A percentile compares a stretch with the other conserved stretches of the same genome.
These are phyloP conservation scores for Noctua fimbriata DNA, from an alignment of 2,888 invertebrate species.

Conservation along the genomic window DNA sequence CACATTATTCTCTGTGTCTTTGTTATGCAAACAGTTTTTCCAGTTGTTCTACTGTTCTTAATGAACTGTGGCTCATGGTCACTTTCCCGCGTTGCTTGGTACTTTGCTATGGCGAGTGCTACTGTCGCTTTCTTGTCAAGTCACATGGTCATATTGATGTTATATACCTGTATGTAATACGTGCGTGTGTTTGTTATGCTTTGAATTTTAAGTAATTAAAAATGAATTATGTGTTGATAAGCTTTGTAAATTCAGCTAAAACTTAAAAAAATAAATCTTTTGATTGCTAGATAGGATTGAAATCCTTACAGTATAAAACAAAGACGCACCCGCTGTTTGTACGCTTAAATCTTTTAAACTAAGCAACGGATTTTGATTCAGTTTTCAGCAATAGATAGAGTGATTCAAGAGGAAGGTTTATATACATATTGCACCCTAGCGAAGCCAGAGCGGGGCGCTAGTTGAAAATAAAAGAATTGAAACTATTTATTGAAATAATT, in stretches of 20 bases:
- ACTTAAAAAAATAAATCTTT: not conserved
- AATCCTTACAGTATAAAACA: not conserved
- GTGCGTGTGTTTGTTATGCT: constrained; percentile 29
- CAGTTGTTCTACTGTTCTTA: constrained; percentile 65
- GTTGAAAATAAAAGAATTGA: too few species aligned
- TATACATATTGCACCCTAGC: too few species aligned
- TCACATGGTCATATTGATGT: constrained; percentile 28
- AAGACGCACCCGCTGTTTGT: too few species aligned
- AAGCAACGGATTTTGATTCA: too few species aligned
- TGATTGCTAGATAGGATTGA: not conserved
- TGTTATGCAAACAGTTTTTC: constrained; percentile 76
- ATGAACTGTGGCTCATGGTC: constrained; percentile 40
- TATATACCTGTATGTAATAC: constrained; percentile 34
- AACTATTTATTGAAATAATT: not conserved
- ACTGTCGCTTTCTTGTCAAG: constrained; percentile 54
- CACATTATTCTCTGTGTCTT: constrained; percentile 73
- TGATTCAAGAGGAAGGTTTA: too few species aligned
- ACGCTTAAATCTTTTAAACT: too few species aligned
- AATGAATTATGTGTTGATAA: not conserved
- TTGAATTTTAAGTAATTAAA: constrained; percentile 27
- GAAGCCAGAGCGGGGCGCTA: too few species aligned
- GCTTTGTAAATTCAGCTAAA: not conserved
- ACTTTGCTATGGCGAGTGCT: constrained; percentile 21
- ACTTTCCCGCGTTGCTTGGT: constrained; percentile 51
- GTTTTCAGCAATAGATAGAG: too few species aligned